A percentile compares a stretch with the other conserved stretches of the same genome.
These are phyloP conservation scores for Protomyctophum bolini DNA, from an alignment of 2,113 vertebrate genomes.

Conservation along the genomic window DNA sequence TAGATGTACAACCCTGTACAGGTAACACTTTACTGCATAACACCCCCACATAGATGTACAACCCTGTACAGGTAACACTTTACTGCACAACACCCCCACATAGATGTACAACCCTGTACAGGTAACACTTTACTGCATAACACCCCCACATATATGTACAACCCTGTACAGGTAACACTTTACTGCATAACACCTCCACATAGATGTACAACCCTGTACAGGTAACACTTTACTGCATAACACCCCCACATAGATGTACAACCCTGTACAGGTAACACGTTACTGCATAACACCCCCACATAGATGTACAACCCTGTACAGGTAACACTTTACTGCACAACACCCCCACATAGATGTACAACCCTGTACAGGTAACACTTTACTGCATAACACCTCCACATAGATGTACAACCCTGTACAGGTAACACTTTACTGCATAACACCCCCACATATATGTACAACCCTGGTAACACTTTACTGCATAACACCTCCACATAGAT, in stretches of 20 bases:
- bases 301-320: too few relatives aligned
- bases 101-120: too few relatives aligned
- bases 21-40: background rate
- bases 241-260: conserved; percentile 70
- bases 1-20: background rate
- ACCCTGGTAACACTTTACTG: background rate
- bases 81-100: too few relatives aligned
- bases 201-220: too few relatives aligned
- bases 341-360: background rate
- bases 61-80: background rate
- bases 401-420: conserved; percentile 60
- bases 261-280: conserved; percentile 86
- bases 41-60: background rate
- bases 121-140: too few relatives aligned
- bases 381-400: too few relatives aligned
- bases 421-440: conserved; percentile 46
- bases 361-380: too few relatives aligned
- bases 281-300: too few relatives aligned
- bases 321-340: background rate
- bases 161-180: too few relatives aligned
- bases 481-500: background rate
- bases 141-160: too few relatives aligned
- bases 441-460: background rate
- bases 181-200: too few relatives aligned
- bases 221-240: too few relatives aligned